Percentiles rank a stretch among this genome's conserved stretches.
These are phyloP conservation scores for Lagorchestes hirsutus DNA, from an alignment of 2,797 vertebrate species.

Conservation along the genomic window DNA sequence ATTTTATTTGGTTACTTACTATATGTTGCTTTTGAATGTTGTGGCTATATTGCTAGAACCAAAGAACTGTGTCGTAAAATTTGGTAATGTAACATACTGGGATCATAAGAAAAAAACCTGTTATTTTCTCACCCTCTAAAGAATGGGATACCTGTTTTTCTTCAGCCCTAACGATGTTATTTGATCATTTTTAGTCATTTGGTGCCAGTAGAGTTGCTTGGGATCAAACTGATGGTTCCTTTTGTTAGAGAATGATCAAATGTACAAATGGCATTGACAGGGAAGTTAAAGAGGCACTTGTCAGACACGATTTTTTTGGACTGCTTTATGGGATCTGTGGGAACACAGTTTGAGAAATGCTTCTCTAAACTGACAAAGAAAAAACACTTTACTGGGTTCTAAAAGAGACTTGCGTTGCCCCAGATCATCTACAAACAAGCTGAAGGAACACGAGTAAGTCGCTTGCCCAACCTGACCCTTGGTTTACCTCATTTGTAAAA, in stretches of 20 bases:
- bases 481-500: neutral
- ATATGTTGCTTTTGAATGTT: neutral
- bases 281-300: neutral
- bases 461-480: neutral
- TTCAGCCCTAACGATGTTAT: neutral
- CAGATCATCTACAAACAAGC: neutral
- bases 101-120: neutral
- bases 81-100: neutral
- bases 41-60: neutral
- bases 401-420: neutral
- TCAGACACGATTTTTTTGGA: neutral
- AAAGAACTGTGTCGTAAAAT: neutral
- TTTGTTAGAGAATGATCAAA: neutral
- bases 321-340: neutral
- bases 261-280: neutral
- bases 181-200: neutral
- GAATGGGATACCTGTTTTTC: neutral
- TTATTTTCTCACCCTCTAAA: neutral
- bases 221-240: neutral
- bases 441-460: neutral
- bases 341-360: neutral
- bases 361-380: neutral
- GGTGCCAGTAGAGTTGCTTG: neutral
- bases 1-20: neutral
- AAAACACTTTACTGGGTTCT: neutral